Percentiles rank a stretch among this genome's conserved stretches.
phyloP scores from a whole-genome alignment of 1,140 invertebrate genomes.

The Drosophila erecta region DNA sequence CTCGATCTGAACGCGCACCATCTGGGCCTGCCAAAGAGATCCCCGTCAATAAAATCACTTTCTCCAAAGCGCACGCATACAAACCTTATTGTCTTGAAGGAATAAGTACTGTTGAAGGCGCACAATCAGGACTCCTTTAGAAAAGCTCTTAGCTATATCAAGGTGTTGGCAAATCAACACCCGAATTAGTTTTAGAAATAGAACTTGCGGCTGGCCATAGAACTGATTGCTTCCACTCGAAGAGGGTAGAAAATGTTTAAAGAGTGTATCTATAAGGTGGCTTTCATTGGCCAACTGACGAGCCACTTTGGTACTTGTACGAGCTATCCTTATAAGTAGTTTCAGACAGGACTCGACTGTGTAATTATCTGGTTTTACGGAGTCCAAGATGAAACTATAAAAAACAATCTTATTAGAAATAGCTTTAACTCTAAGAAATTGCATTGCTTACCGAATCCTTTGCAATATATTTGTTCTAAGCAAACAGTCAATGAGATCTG shows the following conservation, averaged over 20 bases:
- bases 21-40: slow-evolving; percentile 55
- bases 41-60: background rate
- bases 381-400: slow-evolving; percentile 89
- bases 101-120: slow-evolving; percentile 67
- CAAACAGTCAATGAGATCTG: slow-evolving; percentile 90
- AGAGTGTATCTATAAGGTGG: slow-evolving; percentile 86
- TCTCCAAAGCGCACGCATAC: slow-evolving; percentile 1
- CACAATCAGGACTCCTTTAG: slow-evolving; percentile 43
- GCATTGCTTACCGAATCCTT: slow-evolving; percentile 86
- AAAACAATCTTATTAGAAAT: background rate
- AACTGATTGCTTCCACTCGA: slow-evolving; percentile 37
- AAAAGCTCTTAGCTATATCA: slow-evolving; percentile 58
- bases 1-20: slow-evolving; percentile 87
- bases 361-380: slow-evolving; percentile 87
- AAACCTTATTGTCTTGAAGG: slow-evolving; percentile 63
- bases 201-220: slow-evolving; percentile 69
- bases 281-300: slow-evolving; percentile 86
- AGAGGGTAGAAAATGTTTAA: slow-evolving; percentile 86
- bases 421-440: background rate
- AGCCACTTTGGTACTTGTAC: slow-evolving; percentile 88
- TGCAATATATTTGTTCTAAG: slow-evolving; percentile 91
- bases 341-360: slow-evolving; percentile 89
- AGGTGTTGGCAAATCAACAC: slow-evolving; percentile 71
- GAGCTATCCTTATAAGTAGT: slow-evolving; percentile 88
- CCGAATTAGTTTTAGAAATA: slow-evolving; percentile 71